Base-by-base conservation (phyloP, 1,140 invertebrate genomes). In the Zaprionus lachaisei region DNA sequence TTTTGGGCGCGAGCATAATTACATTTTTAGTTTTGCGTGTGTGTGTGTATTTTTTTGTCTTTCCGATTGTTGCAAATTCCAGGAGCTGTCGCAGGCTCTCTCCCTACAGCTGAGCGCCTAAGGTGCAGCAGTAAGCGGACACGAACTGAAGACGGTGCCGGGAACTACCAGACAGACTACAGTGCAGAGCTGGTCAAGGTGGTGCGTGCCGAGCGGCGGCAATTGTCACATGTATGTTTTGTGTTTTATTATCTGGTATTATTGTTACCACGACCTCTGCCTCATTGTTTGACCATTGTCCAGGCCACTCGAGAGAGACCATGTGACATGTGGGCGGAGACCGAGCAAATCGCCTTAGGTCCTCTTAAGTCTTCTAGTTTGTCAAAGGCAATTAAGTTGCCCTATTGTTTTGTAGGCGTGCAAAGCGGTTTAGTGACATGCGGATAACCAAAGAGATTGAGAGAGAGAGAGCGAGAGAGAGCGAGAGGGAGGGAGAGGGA, bases 321-420 rank as follows among this genome's bases (percentile, higher is more conserved):
- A 47, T 69, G 26, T 67, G 60, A 67, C 67, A 70, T 77, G 49
- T 56, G 74, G 84, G 84, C 84, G 84, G 67, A 72, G 61, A 67
- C 38, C 63, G 47, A 34, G 44, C 62, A 77, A 86, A 86, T 83
- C 83, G 79, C 64, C 76, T 77, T 79, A 64, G 28, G 44, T 24
- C 7, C 60, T 51, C 71, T 73, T 75, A 62, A 41, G 38, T 47
- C 62, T 65, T 70, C 47, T 28, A 51, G 60, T 80, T 77, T 87
- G 78, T 87, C 84, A 89, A 87, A 76, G 81, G 68, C 78, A 89
- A 87, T 87, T 87, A 89, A 66, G 81, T 69, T 72, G 70, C 41
- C 54, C 37, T 49, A 47, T 73, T 78, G 71, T 79, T 61, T 67
- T 54, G 34, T 41, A 73, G 82, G 82, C 80, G 81, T 83, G 74